Conservation (phyloP, 2,888 invertebrate species). For the Steinernema scapterisci region DNA sequence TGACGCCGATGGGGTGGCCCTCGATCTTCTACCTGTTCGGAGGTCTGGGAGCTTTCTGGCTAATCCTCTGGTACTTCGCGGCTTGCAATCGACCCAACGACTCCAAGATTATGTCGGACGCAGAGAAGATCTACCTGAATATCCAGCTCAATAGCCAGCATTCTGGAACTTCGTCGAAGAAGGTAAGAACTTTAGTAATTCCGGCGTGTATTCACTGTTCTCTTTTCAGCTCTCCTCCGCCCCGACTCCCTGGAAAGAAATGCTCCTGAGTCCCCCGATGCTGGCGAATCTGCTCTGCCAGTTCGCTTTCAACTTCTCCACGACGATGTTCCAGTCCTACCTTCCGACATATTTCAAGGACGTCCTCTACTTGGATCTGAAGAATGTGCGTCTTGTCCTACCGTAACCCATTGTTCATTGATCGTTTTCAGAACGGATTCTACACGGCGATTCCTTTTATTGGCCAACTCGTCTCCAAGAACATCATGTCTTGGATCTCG, state of each 20-base stretch:
- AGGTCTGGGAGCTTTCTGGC: slow-evolving; percentile 34
- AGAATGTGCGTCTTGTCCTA: slow-evolving; percentile 31
- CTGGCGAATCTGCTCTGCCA: slow-evolving; percentile 30
- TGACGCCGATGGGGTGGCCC: slow-evolving; percentile 36
- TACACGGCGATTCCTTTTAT: slow-evolving; percentile 56
- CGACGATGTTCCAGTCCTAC: slow-evolving; percentile 53
- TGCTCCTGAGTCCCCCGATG: slow-evolving; percentile 38
- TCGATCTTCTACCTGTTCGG: slow-evolving; percentile 38
- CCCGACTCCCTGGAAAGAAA: slow-evolving; percentile 39
- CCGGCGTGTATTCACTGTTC: slow-evolving; percentile 4
- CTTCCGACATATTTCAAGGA: slow-evolving; percentile 60
- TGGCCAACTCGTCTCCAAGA: slow-evolving; percentile 49
- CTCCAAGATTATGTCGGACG: slow-evolving; percentile 43
- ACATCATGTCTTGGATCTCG: slow-evolving; percentile 49
- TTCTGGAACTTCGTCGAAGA: slow-evolving; percentile 6
- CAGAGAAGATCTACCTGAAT: slow-evolving; percentile 45
- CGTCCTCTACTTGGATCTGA: slow-evolving; percentile 40
- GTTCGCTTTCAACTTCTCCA: slow-evolving; percentile 48
- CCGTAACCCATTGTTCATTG: too few relatives aligned
- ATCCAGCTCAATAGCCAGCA: slow-evolving; percentile 31
- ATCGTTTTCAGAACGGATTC: slow-evolving; percentile 51
- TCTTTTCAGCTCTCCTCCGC: slow-evolving; percentile 24
- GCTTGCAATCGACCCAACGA: slow-evolving; percentile 45
- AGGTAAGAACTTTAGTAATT: slow-evolving; percentile 17
- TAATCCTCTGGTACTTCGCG: slow-evolving; percentile 36